A percentile compares a stretch with the other conserved stretches of the same genome.
Conservation (phyloP, 2,113 vertebrate genomes). For the Pteronura brasiliensis region DNA sequence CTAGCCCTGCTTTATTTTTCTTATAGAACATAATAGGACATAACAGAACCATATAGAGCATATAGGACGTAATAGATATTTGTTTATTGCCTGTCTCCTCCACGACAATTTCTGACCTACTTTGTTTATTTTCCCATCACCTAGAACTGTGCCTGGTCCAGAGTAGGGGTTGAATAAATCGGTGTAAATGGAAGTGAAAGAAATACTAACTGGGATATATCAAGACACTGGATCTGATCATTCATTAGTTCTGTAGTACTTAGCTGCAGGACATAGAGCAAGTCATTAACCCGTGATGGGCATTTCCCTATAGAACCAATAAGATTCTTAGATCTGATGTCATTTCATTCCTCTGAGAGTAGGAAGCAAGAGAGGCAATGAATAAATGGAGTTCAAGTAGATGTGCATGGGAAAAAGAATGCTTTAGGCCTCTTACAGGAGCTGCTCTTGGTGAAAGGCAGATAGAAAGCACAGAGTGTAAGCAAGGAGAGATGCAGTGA, state of each 20-base stretch:
- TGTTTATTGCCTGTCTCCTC: neutral
- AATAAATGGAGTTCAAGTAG: neutral
- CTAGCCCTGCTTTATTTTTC: neutral
- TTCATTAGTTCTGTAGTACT: neutral
- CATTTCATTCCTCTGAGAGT: neutral
- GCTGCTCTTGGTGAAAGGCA: neutral
- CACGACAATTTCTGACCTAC: neutral
- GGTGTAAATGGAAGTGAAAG: neutral
- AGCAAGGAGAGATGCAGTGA: neutral
- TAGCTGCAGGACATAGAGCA: neutral
- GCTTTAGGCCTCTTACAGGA: neutral
- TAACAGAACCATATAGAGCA: neutral
- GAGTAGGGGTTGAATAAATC: neutral
- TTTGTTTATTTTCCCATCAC: neutral
- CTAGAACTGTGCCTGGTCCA: neutral
- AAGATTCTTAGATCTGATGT: neutral
- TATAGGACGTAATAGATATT: neutral
- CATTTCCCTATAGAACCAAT: neutral
- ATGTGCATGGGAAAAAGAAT: neutral
- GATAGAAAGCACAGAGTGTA: neutral
- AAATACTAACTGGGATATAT: neutral
- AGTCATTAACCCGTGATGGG: neutral
- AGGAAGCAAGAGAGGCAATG: neutral
- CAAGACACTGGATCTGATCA: neutral
- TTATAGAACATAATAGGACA: neutral